Conservation (phyloP, 2,113 vertebrate genomes). For the Clarias gariepinus region DNA sequence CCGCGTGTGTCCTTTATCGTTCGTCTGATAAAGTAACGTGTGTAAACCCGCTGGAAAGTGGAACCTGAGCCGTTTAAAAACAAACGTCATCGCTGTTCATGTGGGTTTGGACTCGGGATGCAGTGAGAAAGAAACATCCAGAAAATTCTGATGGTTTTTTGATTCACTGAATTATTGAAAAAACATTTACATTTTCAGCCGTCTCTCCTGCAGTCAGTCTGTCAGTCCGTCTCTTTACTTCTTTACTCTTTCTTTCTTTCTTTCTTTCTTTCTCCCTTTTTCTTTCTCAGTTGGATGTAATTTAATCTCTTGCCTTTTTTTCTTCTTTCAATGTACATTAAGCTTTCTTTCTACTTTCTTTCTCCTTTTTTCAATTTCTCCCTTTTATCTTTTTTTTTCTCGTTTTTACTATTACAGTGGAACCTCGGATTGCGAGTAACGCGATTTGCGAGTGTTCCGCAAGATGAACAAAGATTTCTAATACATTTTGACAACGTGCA, state of each 20-base stretch:
- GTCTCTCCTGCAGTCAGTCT: not conserved
- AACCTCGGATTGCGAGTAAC: too few relatives aligned
- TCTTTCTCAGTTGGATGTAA: too few relatives aligned
- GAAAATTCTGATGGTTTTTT: not conserved
- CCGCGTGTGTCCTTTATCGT: not conserved
- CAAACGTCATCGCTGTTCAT: too few relatives aligned
- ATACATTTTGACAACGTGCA: too few relatives aligned
- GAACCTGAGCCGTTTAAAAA: not conserved
- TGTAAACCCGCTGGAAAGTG: not conserved
- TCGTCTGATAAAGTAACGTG: not conserved
- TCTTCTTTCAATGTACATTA: not conserved
- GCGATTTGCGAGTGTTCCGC: too few relatives aligned
- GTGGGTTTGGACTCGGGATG: not conserved
- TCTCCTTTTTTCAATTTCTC: not conserved
- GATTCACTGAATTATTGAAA: not conserved
- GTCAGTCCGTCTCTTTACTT: not conserved
- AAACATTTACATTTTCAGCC: not conserved
- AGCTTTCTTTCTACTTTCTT: not conserved
- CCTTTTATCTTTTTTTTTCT: constrained; percentile 63
- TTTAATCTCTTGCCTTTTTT: not conserved
- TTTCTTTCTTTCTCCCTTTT: constrained; percentile 11
- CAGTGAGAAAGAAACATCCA: not conserved
- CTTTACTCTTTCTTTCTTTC: not conserved
- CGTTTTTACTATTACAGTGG: not conserved
- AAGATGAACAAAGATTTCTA: too few relatives aligned